Evolutionary conservation across 2,888 invertebrate species (phyloP), one percentile per base, ranked within the genome.

Genomic region (Crocallis elinguaria): DNA sequence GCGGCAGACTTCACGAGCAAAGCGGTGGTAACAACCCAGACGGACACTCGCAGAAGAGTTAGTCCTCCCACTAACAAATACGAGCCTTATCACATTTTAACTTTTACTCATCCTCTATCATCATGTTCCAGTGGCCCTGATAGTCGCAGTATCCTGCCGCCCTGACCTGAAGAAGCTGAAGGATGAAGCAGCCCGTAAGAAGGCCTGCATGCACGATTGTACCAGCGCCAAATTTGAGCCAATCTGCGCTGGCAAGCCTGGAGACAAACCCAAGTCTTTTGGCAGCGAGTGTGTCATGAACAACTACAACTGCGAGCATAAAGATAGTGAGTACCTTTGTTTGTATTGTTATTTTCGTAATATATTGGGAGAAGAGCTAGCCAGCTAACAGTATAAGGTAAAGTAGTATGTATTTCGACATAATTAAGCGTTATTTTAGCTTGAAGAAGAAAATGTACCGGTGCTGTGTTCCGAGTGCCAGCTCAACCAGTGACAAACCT

Each of bases 231-330:
- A 81, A 17, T 92, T 93, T 62, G 93, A 93, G 8, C 94, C 94
- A 6, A 75, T 95, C 53, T 95, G 95, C 74, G 94, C 92, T 1
- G 93, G 94, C 54, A 94, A 94, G 71, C 88, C 91, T 5, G 91
- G 92, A 0, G 92, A 84, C 61, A 88, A 93, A 52, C 69, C 93
- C 73, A 78, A 92, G 71, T 93, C 94, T 0, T 94, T 94, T 62
- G 94, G 93, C 58, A 94, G 84, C 71, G 92, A 92, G 58, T 95
- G 95, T 72, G 94, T 93, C 36, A 80, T 95, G 80, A 91, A 93
- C 56, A 93, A 93, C 66, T 92, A 93, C 76, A 95, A 94, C 68
- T 95, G 95, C 79, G 94, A 94, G 69, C 87, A 93, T 67, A 92
- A 93, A 67, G 92, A 93, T 37, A 92, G 94, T 94, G 78, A 92